phyloP scores from a whole-genome alignment of 2,113 vertebrate species.

The Prunella fulvescens region DNA sequence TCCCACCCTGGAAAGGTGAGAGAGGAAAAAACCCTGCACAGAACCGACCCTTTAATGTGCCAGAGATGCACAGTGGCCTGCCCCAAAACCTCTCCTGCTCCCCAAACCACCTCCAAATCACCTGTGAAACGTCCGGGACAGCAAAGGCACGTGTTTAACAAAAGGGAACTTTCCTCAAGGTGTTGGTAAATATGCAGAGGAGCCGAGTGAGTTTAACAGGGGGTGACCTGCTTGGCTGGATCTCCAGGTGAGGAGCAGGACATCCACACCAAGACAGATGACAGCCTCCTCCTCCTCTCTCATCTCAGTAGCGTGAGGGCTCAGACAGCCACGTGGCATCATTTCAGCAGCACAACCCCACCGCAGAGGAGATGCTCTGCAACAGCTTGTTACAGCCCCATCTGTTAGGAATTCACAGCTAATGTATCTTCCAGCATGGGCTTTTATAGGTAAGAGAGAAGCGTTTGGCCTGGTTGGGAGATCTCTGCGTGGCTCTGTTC shows the following conservation, averaged over 20 bases:
- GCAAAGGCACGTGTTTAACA: background rate
- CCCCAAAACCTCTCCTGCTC: background rate
- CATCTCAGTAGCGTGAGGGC: background rate
- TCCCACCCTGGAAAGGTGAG: background rate
- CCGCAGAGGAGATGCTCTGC: slow-evolving; percentile 30
- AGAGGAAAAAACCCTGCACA: background rate
- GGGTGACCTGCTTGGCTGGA: background rate
- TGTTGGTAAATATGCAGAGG: background rate
- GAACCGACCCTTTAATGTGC: rapidly evolving
- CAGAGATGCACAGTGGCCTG: rapidly evolving
- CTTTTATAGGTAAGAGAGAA: background rate
- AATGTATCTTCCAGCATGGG: background rate
- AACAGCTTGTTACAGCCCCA: slow-evolving; percentile 44
- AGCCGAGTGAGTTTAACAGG: background rate
- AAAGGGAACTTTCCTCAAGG: background rate
- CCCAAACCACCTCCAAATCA: background rate
- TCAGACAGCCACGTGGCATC: background rate
- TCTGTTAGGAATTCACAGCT: slow-evolving; percentile 25
- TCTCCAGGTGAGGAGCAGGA: background rate
- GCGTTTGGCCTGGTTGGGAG: background rate
- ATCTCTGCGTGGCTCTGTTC: background rate
- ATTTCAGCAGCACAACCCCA: background rate
- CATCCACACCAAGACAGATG: slow-evolving; percentile 10
- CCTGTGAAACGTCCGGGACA: rapidly evolving
- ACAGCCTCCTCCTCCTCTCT: slow-evolving; percentile 39